These are phyloP conservation scores for Acrocyrtus sp. DNA, from an alignment of 2,888 invertebrate species.

Conservation along the genomic window DNA sequence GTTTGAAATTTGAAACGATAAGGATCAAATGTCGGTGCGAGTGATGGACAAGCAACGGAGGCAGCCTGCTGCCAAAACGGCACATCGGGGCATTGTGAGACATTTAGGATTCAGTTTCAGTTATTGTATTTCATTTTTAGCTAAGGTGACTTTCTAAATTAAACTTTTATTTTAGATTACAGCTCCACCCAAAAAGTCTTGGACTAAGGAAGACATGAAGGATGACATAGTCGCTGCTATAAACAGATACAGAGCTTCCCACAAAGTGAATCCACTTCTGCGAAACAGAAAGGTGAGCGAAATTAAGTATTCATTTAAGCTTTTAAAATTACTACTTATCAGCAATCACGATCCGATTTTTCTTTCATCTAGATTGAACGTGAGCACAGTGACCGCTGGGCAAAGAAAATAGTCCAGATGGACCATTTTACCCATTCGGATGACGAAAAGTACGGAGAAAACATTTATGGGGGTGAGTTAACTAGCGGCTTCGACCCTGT, in stretches of 20 bases:
- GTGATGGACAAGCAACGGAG: not conserved
- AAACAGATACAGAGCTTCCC: conserved; percentile 19
- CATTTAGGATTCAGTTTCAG: not conserved
- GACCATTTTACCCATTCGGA: conserved; percentile 32
- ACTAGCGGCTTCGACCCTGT: conserved; percentile 18
- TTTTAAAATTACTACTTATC: no score
- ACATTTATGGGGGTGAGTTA: conserved; percentile 29
- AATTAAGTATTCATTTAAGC: not conserved
- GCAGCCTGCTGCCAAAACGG: conserved; percentile 13
- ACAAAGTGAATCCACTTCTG: conserved; percentile 21
- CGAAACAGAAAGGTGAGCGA: conserved; percentile 25
- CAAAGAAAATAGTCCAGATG: conserved; percentile 26
- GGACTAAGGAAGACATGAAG: conserved; percentile 25
- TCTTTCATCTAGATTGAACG: conserved; percentile 29
- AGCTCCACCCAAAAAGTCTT: conserved; percentile 13
- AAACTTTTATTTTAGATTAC: no score
- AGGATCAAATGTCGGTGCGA: conserved; percentile 1
- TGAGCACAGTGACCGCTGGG: conserved; percentile 38
- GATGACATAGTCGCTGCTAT: conserved; percentile 39
- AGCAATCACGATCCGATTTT: not conserved
- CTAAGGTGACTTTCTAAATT: no score
- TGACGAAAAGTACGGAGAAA: conserved; percentile 39
- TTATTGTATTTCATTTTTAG: no score
- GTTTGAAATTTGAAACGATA: conserved; percentile 1
- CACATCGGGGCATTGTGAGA: conserved; percentile 13